Evolutionary conservation across 2,113 vertebrate species (phyloP), one percentile per base, ranked within the genome.

Genomic region (Lagopus muta): DNA sequence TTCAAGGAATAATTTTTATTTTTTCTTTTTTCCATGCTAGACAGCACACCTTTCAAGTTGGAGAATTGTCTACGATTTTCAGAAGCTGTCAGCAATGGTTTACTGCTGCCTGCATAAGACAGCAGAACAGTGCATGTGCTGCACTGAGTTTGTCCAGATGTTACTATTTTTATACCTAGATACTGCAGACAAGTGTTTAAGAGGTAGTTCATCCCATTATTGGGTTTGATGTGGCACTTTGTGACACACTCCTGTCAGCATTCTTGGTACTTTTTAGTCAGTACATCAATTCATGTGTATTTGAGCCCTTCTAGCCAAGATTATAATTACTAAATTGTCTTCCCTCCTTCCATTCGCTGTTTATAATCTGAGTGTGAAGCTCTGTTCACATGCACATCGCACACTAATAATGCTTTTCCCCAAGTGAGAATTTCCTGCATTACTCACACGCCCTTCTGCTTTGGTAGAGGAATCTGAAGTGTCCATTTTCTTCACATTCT

Each of bases 131-230:
- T 36, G 42, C 60, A 76, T 36, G 43, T 58, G 75, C 32, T 78
- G 54, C 76, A 67, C 58, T 62, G 78, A 84, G 32, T 87, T 92
- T 76, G 45, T 79, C 84, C 84, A 92, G 74, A 85, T 93, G 74
- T 48, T 70, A 58, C 43, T 82, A 76, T 66, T 92, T 96, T 92
- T 89, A 45, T 89, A 80, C 45, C 50, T 82, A 80, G 58, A 79
- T 66, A 91, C 60, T 71, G 38, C 58, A 91, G 75, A 62, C 40
- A 84, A 92, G 79, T 36, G 22, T 79, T 74, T 42, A 82, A 87
- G 64, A 82, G 34, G 66, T 55, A 91, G 92, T 74, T 75, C 14
- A 83, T 47, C 28, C 38, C 25, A 52, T 82, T 80, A 45, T 74
- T 0, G 1, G 16, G 14, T 70, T 93, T 84, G 71, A 57, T 86